A percentile compares a stretch with the other conserved stretches of the same genome.
Conservation (phyloP, 2,888 invertebrate species). For the Lycophotia porphyrea region DNA sequence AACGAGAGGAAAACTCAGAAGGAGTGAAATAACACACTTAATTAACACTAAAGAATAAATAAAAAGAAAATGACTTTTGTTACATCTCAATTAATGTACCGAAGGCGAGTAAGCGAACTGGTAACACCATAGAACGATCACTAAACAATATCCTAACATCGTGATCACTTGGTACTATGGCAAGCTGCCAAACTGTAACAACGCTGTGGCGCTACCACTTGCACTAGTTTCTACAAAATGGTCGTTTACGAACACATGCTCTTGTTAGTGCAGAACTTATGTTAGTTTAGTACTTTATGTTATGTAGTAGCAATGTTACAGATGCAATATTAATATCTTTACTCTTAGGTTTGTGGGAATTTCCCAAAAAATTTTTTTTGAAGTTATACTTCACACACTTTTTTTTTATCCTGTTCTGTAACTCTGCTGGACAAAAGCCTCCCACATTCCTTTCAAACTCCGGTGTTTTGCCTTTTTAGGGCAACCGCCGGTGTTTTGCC, state of each 20-base stretch:
- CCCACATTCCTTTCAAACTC: no score
- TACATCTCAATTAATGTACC: not conserved
- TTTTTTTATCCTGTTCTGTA: no score
- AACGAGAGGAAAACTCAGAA: not conserved
- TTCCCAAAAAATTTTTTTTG: no score
- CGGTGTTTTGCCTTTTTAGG: no score
- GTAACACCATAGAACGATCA: conserved; percentile 14
- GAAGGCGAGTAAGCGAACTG: not conserved
- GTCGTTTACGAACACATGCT: conserved; percentile 38
- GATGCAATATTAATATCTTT: not conserved
- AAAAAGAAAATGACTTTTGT: not conserved
- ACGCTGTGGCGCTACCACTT: conserved; percentile 9
- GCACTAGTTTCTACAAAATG: conserved; percentile 27
- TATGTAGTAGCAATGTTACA: not conserved
- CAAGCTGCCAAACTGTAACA: conserved; percentile 39
- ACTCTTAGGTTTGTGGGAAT: not conserved
- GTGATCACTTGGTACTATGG: conserved; percentile 33
- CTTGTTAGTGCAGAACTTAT: conserved; percentile 21
- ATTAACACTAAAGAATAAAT: not conserved
- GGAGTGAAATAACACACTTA: not conserved
- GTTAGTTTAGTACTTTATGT: not conserved
- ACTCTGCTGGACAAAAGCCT: no score
- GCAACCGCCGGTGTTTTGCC: no score
- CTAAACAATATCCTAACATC: conserved; percentile 20
- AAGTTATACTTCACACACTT: no score